A percentile compares a stretch with the other conserved stretches of the same genome.
Evolutionary conservation across 2,888 invertebrate species (phyloP).

Genomic region (Zelleria hepariella): DNA sequence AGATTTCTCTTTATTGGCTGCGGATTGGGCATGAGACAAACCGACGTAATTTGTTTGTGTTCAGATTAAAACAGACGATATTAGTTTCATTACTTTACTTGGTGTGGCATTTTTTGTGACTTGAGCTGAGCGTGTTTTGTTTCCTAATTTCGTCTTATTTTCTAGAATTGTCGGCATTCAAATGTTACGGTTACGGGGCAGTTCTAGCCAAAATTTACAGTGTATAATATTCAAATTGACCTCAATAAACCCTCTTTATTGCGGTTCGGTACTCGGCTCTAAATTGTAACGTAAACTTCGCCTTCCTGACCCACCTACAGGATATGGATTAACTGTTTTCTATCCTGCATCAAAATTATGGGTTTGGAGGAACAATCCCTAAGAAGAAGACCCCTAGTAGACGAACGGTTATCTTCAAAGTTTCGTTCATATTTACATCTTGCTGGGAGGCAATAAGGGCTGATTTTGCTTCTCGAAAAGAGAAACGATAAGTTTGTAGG

Average conservation of each 20-base stretch:
- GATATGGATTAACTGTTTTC: conserved; percentile 37
- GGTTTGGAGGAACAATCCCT: not conserved
- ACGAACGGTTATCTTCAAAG: not conserved
- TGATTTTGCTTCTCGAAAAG: not conserved
- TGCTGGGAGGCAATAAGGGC: not conserved
- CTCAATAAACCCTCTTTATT: conserved; percentile 52
- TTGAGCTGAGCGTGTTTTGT: not conserved
- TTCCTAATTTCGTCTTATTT: not conserved
- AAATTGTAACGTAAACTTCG: conserved; percentile 63
- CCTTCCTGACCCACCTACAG: conserved; percentile 69
- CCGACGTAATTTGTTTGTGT: not conserved
- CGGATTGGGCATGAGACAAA: conserved; percentile 30
- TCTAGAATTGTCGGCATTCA: not conserved
- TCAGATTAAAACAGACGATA: conserved; percentile 19
- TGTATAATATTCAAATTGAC: conserved; percentile 56
- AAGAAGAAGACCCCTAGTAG: not conserved
- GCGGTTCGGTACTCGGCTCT: conserved; percentile 54
- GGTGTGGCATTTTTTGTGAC: not conserved
- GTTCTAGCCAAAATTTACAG: not conserved
- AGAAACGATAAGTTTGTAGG: not conserved
- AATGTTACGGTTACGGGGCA: not conserved
- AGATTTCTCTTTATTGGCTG: conserved; percentile 46
- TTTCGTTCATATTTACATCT: not conserved
- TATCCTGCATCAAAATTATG: not conserved
- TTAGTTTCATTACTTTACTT: not conserved